Evolutionary conservation across 2,113 vertebrate species (phyloP), one percentile per base, ranked within the genome.

Genomic region (Tupaia tana): DNA sequence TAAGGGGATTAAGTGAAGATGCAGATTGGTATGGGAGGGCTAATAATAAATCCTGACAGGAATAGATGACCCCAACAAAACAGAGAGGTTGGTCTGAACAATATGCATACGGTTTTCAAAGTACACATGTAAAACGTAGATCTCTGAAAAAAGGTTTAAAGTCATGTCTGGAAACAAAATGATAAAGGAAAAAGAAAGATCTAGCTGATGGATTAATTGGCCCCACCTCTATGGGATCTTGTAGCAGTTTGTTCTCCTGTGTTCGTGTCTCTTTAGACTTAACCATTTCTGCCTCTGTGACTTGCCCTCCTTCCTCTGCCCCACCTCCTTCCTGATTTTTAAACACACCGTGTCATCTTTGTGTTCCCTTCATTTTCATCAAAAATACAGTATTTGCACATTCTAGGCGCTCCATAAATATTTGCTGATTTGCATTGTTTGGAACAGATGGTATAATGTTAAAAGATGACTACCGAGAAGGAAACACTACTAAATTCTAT

Each of bases 391-490:
- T 43, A 86, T 84, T 91, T 94, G 66, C 43, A 78, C 34, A 66
- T 86, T 86, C 66, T 86, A 80, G 89, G 54, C 59, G 0, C 54
- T 90, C 70, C 31, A 80, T 94, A 96, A 96, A 90, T 96, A 97
- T 91, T 91, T 97, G 74, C 86, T 2, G 7, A 81, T 86, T 97
- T 73, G 64, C 29, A 63, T 96, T 94, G 94, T 97, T 95, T 96
- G 29, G 25, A 95, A 88, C 89, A 92, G 86, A 93, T 96, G 86
- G 86, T 74, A 61, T 90, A 71, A 90, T 89, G 93, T 89, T 86
- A 75, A 96, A 94, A 89, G 56, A 79, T 77, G 70, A 82, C 94
- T 64, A 73, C 69, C 93, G 54, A 95, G 81, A 90, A 86, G 77
- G 78, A 92, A 93, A 92, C 75, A 93, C 22, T 80, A 71, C 54